Evolutionary conservation across 2,888 invertebrate species (phyloP).

Genomic region (Cephus nigrinus): DNA sequence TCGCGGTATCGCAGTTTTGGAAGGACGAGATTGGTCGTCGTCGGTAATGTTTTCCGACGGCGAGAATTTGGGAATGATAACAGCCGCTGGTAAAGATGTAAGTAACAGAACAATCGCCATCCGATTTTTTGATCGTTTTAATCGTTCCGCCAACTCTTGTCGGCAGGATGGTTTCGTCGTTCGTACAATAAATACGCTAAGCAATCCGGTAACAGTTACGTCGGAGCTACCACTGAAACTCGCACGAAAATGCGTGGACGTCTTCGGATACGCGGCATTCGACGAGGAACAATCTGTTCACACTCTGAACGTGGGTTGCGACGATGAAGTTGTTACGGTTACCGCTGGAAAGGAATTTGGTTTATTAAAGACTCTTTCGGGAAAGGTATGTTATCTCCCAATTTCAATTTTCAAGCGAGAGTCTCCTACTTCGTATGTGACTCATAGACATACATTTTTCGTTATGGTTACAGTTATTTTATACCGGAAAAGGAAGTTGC

Average conservation of each 20-base stretch:
- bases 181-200: slow-evolving; percentile 75
- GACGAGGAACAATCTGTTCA: slow-evolving; percentile 73
- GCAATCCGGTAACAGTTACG: slow-evolving; percentile 70
- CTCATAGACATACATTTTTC: background rate
- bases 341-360: slow-evolving; percentile 92
- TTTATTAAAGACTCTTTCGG: slow-evolving; percentile 83
- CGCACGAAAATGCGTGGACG: slow-evolving; percentile 82
- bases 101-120: slow-evolving; percentile 44
- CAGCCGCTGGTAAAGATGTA: slow-evolving; percentile 80
- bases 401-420: slow-evolving; percentile 1
- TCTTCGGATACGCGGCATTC: slow-evolving; percentile 78
- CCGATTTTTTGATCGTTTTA: background rate
- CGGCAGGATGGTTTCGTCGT: slow-evolving; percentile 83
- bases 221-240: slow-evolving; percentile 77
- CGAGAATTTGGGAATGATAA: slow-evolving; percentile 81
- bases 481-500: slow-evolving; percentile 87
- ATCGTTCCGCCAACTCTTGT: background rate
- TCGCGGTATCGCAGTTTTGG: slow-evolving; percentile 66
- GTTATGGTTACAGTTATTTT: slow-evolving; percentile 74
- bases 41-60: slow-evolving; percentile 81
- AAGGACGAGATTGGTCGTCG: slow-evolving; percentile 63
- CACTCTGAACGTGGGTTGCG: slow-evolving; percentile 70
- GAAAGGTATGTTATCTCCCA: slow-evolving; percentile 73
- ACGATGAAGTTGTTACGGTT: slow-evolving; percentile 83
- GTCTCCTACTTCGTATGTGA: background rate